phyloP scores from a whole-genome alignment of 2,113 vertebrate genomes.

The Erythrocercus mccallii region DNA sequence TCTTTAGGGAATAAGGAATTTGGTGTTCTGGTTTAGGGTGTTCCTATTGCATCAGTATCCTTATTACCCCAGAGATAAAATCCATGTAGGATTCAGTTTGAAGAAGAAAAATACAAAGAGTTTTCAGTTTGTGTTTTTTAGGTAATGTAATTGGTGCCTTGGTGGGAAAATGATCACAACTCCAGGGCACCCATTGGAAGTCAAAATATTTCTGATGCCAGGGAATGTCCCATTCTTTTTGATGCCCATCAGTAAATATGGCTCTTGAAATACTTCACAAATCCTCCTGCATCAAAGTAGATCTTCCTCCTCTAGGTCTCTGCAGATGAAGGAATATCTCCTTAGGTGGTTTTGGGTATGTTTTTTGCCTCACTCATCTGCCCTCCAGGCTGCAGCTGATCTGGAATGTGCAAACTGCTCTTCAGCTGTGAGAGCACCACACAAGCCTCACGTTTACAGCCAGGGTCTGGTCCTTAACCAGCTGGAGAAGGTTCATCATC shows the following conservation, averaged over 20 bases:
- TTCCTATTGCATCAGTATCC: not conserved
- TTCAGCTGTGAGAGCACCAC: not conserved
- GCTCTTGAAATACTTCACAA: not conserved
- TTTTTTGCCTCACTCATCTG: not conserved
- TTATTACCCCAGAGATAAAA: not conserved
- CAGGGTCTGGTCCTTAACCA: not conserved
- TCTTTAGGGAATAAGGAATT: not conserved
- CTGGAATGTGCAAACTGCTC: not conserved
- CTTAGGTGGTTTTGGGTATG: not conserved
- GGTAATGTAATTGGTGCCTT: not conserved
- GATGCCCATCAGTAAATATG: accelerated
- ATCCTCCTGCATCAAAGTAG: not conserved
- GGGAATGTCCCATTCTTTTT: not conserved
- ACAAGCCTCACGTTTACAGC: not conserved
- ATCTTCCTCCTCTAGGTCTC: not conserved
- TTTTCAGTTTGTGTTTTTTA: not conserved
- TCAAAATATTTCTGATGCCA: not conserved
- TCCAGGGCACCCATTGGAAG: not conserved
- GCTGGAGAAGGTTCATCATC: not conserved
- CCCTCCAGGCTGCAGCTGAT: not conserved
- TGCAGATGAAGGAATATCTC: not conserved
- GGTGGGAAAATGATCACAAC: not conserved
- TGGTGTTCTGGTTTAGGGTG: not conserved
- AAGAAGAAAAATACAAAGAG: not conserved
- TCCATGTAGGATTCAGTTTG: not conserved